Base-by-base conservation (phyloP, 2,113 vertebrate genomes). In the Melanocharis versteri region DNA sequence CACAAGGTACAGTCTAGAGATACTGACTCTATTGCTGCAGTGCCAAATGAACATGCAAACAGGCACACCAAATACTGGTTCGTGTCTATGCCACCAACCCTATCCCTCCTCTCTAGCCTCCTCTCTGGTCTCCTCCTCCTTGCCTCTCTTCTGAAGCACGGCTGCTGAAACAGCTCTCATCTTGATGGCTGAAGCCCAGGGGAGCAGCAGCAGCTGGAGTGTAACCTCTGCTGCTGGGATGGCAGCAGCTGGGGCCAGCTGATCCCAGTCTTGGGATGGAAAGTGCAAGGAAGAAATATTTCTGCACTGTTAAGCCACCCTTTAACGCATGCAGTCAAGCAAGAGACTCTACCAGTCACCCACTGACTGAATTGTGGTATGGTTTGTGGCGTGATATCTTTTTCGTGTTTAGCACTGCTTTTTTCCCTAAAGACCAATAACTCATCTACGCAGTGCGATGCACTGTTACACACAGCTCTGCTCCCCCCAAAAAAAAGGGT, bases 41-140 rank as follows among this genome's bases (percentile, higher is more conserved):
- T 30, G 39, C 50, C 27, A 68, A n/a, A 70, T 4, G 13, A 69
- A 56, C 2, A 2, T 7, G 27, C 47, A 68, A 62, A 20, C 16
- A 65, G 79, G 10, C 19, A 50, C 0, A 0, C 4, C 39, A 90
- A 54, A 61, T 13, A 54, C 6, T 1, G 2, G 47, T 26, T 62
- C 2, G 0, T 39, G 66, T 7, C 0, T 2, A 26, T 82, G 39
- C 31, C 37, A 62, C 37, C 71, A 76, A 15, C 37, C 24, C 54
- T 40, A 24, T 37, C 51, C 3, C 4, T 19, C 10, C 15, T 39
- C 20, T 33, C 23, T 39, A 57, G 42, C 26, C 15, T 78, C 18
- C 13, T 31, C 27, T 70, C 30, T 4, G 26, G 21, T 90, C 30
- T 80, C 75, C 44, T 70, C 24, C 27, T 80, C n/a, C 24, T 65